Conservation (phyloP, 92 coral and sea anemone species). For the Porites evermanni region DNA sequence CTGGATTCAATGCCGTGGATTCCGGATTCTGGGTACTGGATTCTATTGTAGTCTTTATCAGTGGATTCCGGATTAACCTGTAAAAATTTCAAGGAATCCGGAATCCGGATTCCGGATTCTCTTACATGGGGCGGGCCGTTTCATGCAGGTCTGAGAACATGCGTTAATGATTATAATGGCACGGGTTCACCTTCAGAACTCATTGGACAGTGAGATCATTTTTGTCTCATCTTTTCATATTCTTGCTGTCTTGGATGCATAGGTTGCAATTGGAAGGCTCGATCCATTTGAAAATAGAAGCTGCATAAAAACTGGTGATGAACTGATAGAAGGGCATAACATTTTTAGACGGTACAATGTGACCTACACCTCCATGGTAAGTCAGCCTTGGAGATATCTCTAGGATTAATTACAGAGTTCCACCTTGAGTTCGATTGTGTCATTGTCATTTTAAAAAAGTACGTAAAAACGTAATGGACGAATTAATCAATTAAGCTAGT, state of each 20-base stretch:
- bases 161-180: neutral
- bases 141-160: too few species aligned
- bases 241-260: neutral
- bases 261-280: conserved; percentile 55
- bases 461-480: too few species aligned
- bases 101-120: too few species aligned
- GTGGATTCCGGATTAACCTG: too few species aligned
- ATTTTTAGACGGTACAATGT: conserved; percentile 32
- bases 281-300: conserved; percentile 51
- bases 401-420: neutral
- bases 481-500: too few species aligned
- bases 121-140: too few species aligned
- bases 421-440: too few species aligned
- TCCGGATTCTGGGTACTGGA: too few species aligned
- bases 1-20: too few species aligned
- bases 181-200: neutral
- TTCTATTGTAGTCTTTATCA: too few species aligned
- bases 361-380: conserved; percentile 37
- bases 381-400: neutral
- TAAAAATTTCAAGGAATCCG: too few species aligned
- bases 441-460: too few species aligned
- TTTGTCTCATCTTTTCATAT: neutral
- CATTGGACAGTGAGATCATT: neutral
- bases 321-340: neutral
- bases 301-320: conserved; percentile 14